Evolutionary conservation across 2,888 invertebrate genomes (phyloP).

Genomic region (Tenthredo mesomela): DNA sequence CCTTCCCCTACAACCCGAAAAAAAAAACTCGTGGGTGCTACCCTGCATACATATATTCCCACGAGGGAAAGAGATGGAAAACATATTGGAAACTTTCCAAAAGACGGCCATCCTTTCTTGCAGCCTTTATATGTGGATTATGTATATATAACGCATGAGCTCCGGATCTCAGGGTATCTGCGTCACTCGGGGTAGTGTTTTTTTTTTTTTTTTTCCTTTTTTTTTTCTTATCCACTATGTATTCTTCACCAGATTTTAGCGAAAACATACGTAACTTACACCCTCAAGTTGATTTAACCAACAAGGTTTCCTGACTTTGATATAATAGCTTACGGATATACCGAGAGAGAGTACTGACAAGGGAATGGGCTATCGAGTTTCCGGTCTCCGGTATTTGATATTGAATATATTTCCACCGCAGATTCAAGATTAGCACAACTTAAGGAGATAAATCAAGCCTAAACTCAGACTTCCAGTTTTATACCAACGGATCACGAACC

Average conservation of each 20-base stretch:
- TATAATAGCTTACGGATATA: neutral
- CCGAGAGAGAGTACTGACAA: neutral
- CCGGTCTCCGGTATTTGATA: neutral
- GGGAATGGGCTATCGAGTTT: constrained; percentile 13
- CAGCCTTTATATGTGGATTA: constrained; percentile 17
- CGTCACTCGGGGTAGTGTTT: neutral
- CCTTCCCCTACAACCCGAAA: neutral
- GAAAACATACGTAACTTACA: neutral
- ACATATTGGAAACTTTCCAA: constrained; percentile 46
- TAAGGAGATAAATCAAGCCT: constrained; percentile 25
- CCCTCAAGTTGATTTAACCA: neutral
- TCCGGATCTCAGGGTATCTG: neutral
- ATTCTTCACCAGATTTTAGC: neutral
- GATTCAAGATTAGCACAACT: constrained; percentile 22
- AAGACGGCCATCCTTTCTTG: constrained; percentile 41
- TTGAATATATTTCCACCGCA: neutral
- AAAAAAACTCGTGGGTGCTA: neutral
- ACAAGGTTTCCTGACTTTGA: neutral
- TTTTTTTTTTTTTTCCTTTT: neutral
- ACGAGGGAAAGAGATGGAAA: constrained; percentile 46
- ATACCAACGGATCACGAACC: constrained; percentile 37
- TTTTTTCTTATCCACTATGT: neutral
- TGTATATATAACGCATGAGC: constrained; percentile 16
- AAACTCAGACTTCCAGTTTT: neutral
- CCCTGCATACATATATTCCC: constrained; percentile 37